Conservation (phyloP, 1,140 invertebrate species). For the Luehdorfia chinensis region DNA sequence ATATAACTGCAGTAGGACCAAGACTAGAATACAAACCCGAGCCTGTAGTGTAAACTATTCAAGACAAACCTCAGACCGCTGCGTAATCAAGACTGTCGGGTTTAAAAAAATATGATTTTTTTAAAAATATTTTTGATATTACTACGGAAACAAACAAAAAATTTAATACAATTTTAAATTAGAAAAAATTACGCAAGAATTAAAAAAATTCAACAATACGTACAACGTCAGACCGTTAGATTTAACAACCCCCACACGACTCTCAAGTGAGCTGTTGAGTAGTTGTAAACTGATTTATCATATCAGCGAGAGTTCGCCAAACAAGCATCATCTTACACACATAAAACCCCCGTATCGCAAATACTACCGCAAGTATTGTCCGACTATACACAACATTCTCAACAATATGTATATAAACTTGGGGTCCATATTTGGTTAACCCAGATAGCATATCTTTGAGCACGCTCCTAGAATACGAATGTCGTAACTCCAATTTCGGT, state of each 20-base stretch:
- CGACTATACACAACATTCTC: conserved; percentile 42
- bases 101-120: too few relatives aligned
- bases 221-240: too few relatives aligned
- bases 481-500: conserved; percentile 21
- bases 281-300: conserved; percentile 74
- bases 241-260: conserved; percentile 48
- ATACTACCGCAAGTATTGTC: conserved; percentile 33
- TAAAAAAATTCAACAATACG: too few relatives aligned
- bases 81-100: too few relatives aligned
- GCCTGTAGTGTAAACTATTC: too few relatives aligned
- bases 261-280: conserved; percentile 61
- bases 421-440: conserved; percentile 52
- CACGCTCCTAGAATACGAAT: conserved; percentile 22
- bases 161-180: too few relatives aligned
- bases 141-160: too few relatives aligned
- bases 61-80: too few relatives aligned
- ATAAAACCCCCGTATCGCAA: conserved; percentile 63
- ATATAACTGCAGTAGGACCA: too few relatives aligned
- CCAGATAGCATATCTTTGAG: conserved; percentile 38
- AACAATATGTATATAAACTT: conserved; percentile 51
- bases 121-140: too few relatives aligned
- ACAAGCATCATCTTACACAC: conserved; percentile 74
- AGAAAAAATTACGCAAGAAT: too few relatives aligned
- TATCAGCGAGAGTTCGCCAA: conserved; percentile 65
- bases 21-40: too few relatives aligned